phyloP scores from a whole-genome alignment of 2,113 vertebrate genomes.

The Tyto alba region DNA sequence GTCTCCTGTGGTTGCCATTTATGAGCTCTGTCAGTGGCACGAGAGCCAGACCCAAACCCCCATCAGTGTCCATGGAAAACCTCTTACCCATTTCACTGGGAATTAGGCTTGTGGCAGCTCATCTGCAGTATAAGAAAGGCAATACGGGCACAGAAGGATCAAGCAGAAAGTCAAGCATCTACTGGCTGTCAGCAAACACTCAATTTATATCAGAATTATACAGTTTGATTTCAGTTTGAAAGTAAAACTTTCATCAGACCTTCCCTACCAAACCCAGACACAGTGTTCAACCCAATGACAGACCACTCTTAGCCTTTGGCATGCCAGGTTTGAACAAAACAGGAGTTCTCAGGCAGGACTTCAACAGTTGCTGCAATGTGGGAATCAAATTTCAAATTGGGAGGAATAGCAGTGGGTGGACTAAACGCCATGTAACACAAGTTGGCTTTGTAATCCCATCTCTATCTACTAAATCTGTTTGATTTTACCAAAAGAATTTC shows the following conservation, averaged over 20 bases:
- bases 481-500: not conserved
- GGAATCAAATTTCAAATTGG: not conserved
- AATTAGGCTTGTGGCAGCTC: not conserved
- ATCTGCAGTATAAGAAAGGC: not conserved
- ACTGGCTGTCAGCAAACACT: not conserved
- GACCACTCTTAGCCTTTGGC: not conserved
- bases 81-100: not conserved
- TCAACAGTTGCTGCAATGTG: not conserved
- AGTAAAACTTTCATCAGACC: not conserved
- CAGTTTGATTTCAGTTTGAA: not conserved
- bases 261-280: not conserved
- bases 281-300: not conserved
- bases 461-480: not conserved
- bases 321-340: not conserved
- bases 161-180: not conserved
- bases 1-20: not conserved
- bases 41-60: not conserved
- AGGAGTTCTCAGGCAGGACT: not conserved
- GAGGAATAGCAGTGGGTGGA: not conserved
- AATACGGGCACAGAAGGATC: not conserved
- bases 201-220: not conserved
- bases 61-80: not conserved
- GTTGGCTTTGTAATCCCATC: not conserved
- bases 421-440: fast-evolving
- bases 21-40: not conserved